Percentiles rank a stretch among this genome's conserved stretches.
Conservation (phyloP, 1,140 invertebrate genomes). For the Druon quercuslanigerum region DNA sequence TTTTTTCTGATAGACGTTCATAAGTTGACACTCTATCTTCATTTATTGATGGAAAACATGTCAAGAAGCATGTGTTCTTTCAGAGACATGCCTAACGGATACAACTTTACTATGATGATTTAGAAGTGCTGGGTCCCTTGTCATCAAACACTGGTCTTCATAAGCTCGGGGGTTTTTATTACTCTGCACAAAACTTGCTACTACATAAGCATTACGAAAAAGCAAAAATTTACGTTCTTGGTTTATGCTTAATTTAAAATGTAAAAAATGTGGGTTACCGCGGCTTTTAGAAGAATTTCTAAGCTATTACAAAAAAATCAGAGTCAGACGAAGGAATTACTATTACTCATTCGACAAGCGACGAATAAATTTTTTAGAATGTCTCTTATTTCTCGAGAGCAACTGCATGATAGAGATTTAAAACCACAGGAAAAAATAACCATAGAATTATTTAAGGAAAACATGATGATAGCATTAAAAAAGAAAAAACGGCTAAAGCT, state of each 20-base stretch:
- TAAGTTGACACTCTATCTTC: too few relatives aligned
- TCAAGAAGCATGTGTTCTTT: too few relatives aligned
- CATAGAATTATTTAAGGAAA: neutral
- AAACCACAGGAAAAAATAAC: conserved; percentile 21
- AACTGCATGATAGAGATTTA: conserved; percentile 32
- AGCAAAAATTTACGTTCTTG: neutral
- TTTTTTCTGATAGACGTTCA: too few relatives aligned
- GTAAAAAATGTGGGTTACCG: neutral
- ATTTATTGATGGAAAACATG: too few relatives aligned
- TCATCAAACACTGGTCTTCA: neutral
- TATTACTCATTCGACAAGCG: conserved; percentile 40
- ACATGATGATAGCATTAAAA: neutral
- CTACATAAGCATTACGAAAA: neutral
- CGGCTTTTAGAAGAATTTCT: neutral
- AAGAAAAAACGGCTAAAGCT: neutral
- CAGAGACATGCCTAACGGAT: neutral
- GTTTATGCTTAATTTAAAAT: neutral
- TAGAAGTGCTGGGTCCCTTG: neutral
- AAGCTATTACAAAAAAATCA: neutral
- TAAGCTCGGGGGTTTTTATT: neutral
- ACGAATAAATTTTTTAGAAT: conserved; percentile 46
- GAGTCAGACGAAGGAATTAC: neutral
- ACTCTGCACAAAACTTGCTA: neutral
- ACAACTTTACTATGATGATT: neutral
- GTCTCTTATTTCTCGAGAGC: conserved; percentile 34